Evolutionary conservation across 2,797 vertebrate genomes (phyloP).

Genomic region (Characodon lateralis): DNA sequence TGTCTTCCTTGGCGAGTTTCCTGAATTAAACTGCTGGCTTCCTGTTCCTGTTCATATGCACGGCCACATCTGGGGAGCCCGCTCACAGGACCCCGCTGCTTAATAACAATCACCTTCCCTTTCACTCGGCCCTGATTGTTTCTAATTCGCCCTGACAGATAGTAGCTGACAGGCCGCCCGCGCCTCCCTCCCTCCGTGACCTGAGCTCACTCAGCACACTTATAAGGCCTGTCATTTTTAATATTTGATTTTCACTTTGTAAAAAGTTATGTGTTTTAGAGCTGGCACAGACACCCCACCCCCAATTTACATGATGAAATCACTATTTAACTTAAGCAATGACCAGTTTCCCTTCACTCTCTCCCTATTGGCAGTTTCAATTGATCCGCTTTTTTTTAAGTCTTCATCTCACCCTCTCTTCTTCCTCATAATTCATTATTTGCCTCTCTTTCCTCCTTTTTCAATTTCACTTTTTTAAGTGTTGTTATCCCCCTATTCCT

Average conservation of each 20-base stretch:
- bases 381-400: slow-evolving; percentile 65
- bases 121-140: slow-evolving; percentile 99
- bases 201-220: slow-evolving; percentile 99
- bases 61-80: slow-evolving; percentile 99
- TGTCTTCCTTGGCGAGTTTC: slow-evolving; percentile 84
- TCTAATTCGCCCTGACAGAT: slow-evolving; percentile 99
- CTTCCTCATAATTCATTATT: slow-evolving; percentile 55
- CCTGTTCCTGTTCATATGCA: slow-evolving; percentile 99
- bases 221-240: slow-evolving; percentile 99
- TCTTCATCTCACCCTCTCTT: slow-evolving; percentile 39
- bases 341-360: slow-evolving; percentile 31
- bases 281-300: slow-evolving; percentile 67
- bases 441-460: slow-evolving; percentile 51
- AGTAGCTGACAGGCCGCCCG: slow-evolving; percentile 99
- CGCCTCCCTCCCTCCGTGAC: slow-evolving; percentile 99
- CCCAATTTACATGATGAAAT: slow-evolving; percentile 89
- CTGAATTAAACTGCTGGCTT: slow-evolving; percentile 99
- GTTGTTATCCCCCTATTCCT: slow-evolving; percentile 50
- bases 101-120: slow-evolving; percentile 99
- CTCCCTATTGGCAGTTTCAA: slow-evolving; percentile 30
- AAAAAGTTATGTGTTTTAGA: slow-evolving; percentile 99
- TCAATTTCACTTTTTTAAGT: slow-evolving; percentile 59
- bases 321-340: slow-evolving; percentile 88
- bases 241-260: slow-evolving; percentile 99
- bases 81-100: slow-evolving; percentile 95